These are phyloP conservation scores for Lepilemur septentrionalis DNA, from an alignment of 2,797 vertebrate species.

Conservation along the genomic window DNA sequence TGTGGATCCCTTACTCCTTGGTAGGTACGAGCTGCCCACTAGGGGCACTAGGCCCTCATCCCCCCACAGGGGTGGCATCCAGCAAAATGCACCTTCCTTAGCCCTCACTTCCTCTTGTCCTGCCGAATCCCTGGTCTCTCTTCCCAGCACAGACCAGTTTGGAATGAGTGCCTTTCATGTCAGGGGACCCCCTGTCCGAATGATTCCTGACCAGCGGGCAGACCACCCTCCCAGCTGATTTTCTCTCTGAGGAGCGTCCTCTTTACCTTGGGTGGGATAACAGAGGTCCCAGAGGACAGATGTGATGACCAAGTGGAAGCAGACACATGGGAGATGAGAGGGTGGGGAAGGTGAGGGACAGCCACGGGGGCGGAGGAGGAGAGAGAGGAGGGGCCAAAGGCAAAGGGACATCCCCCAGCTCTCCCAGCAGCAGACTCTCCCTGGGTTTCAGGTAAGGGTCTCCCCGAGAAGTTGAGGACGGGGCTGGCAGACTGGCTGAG, in stretches of 20 bases:
- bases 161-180: neutral
- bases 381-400: too few relatives aligned
- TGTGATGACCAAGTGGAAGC: neutral
- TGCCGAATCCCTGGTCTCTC: neutral
- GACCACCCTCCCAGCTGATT: too few relatives aligned
- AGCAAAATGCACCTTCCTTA: neutral
- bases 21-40: neutral
- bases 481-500: conserved; percentile 14
- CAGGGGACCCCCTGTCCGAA: neutral
- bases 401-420: neutral
- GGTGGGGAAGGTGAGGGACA: neutral
- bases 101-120: neutral
- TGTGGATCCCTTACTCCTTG: neutral
- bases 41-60: neutral
- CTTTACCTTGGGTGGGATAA: neutral
- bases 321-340: neutral
- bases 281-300: too few relatives aligned
- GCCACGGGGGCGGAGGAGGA: neutral
- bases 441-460: neutral
- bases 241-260: neutral
- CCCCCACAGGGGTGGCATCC: neutral
- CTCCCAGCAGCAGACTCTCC: neutral
- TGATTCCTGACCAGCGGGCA: neutral
- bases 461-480: neutral
- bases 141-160: neutral